phyloP scores from a whole-genome alignment of 2,888 invertebrate genomes.

The Coronaproctus castanopsis region DNA sequence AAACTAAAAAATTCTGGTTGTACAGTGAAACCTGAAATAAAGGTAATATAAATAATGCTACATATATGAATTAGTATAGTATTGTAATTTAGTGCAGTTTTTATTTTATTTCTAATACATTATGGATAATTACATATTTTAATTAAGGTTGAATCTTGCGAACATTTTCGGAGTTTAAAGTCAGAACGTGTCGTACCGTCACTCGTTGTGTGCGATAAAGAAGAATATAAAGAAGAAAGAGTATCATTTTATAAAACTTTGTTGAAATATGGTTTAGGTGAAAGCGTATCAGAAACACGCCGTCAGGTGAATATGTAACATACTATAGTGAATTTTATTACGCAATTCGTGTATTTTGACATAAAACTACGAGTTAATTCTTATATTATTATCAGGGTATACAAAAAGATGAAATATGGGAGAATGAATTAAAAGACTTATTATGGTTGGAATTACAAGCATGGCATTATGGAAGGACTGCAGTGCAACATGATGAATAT shows the following conservation, averaged over 20 bases:
- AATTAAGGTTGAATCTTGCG: background rate
- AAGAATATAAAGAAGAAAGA: background rate
- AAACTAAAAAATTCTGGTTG: too few relatives aligned
- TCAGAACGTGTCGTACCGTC: background rate
- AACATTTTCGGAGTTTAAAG: background rate
- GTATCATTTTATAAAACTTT: background rate
- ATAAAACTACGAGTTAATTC: too few relatives aligned
- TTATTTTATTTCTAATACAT: too few relatives aligned
- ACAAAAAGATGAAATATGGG: constrained; percentile 68
- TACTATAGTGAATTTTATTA: too few relatives aligned
- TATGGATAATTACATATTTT: too few relatives aligned
- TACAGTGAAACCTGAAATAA: too few relatives aligned
- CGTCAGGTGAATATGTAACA: too few relatives aligned
- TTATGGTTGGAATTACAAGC: constrained; percentile 84
- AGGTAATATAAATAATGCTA: too few relatives aligned
- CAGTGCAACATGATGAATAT: constrained; percentile 55
- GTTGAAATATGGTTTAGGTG: background rate
- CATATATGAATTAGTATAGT: too few relatives aligned
- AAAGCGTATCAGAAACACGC: constrained; percentile 6
- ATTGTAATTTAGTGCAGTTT: too few relatives aligned
- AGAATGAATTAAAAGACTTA: constrained; percentile 69
- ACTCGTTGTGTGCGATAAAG: background rate
- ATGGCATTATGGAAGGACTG: constrained; percentile 50
- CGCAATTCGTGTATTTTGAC: too few relatives aligned
- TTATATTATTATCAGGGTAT: too few relatives aligned